These are phyloP conservation scores for Timandra comae DNA, from an alignment of 2,888 invertebrate genomes.

Conservation along the genomic window DNA sequence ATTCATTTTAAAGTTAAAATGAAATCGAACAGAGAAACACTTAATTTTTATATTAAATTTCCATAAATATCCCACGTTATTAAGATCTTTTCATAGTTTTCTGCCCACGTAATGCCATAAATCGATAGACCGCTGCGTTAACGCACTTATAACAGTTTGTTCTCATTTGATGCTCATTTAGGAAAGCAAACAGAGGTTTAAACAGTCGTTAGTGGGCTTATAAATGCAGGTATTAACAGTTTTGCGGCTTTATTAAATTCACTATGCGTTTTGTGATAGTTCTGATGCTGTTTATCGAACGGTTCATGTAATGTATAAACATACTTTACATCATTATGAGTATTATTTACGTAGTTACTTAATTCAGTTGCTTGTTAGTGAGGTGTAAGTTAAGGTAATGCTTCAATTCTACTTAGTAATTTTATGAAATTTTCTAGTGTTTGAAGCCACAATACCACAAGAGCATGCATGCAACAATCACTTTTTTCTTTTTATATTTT, in stretches of 20 bases:
- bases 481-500: no score
- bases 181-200: slow-evolving; percentile 52
- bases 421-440: no score
- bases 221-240: slow-evolving; percentile 47
- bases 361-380: no score
- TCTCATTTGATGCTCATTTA: slow-evolving; percentile 62
- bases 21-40: background rate
- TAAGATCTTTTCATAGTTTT: slow-evolving; percentile 11
- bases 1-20: slow-evolving; percentile 15
- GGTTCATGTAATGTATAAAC: no score
- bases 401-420: no score
- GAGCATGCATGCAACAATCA: no score
- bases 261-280: no score
- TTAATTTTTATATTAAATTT: slow-evolving; percentile 1
- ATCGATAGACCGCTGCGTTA: slow-evolving; percentile 54
- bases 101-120: slow-evolving; percentile 39
- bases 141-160: slow-evolving; percentile 56
- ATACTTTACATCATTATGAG: no score
- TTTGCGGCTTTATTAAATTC: slow-evolving; percentile 5
- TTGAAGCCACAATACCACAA: no score
- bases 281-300: no score
- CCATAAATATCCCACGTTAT: slow-evolving; percentile 9
- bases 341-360: no score
- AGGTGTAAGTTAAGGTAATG: no score
- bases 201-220: slow-evolving; percentile 48